These are phyloP conservation scores for Acanthurus tractus DNA, from an alignment of 2,797 vertebrate species.

Conservation along the genomic window DNA sequence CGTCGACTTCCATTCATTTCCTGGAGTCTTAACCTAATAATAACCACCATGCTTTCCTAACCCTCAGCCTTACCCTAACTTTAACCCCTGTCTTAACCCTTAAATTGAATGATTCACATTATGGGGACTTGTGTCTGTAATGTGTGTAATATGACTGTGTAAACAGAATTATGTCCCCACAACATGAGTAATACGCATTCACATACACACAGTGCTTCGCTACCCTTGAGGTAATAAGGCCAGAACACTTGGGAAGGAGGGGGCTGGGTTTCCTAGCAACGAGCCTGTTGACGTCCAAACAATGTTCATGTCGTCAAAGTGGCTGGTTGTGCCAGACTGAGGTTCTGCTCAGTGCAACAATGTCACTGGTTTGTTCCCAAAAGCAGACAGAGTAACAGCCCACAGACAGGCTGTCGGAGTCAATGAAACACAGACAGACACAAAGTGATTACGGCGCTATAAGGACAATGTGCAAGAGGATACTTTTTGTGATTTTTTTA, in stretches of 20 bases:
- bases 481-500: not conserved
- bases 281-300: constrained; percentile 85
- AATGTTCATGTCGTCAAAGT: constrained; percentile 77
- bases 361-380: constrained; percentile 75
- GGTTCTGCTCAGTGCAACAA: constrained; percentile 77
- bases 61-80: not conserved
- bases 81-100: not conserved
- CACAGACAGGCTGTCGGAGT: constrained; percentile 43
- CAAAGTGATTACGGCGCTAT: constrained; percentile 20
- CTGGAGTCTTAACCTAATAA: not conserved
- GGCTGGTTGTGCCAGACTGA: constrained; percentile 68
- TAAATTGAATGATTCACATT: not conserved
- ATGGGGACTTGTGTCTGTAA: not conserved
- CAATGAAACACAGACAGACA: constrained; percentile 38
- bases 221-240: constrained; percentile 71
- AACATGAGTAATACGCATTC: not conserved
- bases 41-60: too few species aligned
- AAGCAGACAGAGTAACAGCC: constrained; percentile 52
- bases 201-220: constrained; percentile 29
- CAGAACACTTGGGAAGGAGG: constrained; percentile 69
- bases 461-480: not conserved
- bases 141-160: too few species aligned
- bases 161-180: too few species aligned
- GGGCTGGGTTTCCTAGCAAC: constrained; percentile 82
- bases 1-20: not conserved